These are phyloP conservation scores for Phoxinus dragarum DNA, from an alignment of 2,797 vertebrate species.

Conservation along the genomic window DNA sequence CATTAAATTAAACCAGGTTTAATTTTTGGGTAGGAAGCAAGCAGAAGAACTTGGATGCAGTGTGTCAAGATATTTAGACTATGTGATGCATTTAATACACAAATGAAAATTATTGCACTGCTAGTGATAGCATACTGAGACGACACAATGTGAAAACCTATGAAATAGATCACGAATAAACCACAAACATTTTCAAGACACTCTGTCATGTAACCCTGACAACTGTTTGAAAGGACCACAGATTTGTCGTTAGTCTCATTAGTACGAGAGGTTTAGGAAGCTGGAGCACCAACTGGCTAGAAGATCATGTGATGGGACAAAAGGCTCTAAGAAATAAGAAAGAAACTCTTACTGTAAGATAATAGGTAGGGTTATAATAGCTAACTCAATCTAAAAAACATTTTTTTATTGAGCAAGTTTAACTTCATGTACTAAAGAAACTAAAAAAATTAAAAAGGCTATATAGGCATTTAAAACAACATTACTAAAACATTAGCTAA, in stretches of 20 bases:
- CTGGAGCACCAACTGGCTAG: not conserved
- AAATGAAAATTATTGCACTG: not conserved
- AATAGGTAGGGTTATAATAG: not conserved
- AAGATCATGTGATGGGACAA: conserved; percentile 8
- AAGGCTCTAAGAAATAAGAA: too few species aligned
- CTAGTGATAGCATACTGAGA: not conserved
- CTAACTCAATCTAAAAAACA: not conserved
- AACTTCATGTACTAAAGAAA: not conserved
- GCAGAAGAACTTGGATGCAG: not conserved
- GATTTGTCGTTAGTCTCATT: not conserved
- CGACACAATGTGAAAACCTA: not conserved
- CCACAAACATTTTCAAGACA: not conserved
- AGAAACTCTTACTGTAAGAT: not conserved
- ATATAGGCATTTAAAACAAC: too few species aligned
- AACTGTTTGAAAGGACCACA: conserved; percentile 7
- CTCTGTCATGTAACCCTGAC: not conserved
- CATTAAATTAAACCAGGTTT: not conserved
- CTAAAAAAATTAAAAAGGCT: not conserved
- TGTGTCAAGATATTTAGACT: not conserved
- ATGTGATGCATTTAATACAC: not conserved
- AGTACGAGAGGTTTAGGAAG: not conserved
- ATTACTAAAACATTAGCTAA: too few species aligned
- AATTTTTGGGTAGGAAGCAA: not conserved
- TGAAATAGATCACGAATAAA: not conserved
- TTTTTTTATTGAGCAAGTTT: not conserved